phyloP scores from a whole-genome alignment of 2,888 invertebrate species.

The Andrena hattorfiana region DNA sequence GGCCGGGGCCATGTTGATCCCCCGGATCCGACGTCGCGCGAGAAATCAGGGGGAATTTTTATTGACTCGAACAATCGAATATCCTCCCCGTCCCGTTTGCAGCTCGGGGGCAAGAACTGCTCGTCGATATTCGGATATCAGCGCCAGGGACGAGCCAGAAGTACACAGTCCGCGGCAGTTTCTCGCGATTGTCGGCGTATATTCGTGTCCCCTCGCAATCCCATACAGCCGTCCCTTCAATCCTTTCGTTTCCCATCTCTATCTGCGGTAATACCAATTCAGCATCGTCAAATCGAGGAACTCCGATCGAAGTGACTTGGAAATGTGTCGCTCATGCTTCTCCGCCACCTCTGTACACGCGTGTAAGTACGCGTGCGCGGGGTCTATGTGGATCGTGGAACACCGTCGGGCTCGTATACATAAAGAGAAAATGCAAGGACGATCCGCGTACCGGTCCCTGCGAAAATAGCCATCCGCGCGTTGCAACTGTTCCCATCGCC shows the following conservation, averaged over 20 bases:
- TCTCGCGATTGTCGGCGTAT: constrained; percentile 57
- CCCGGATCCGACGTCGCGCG: constrained; percentile 24
- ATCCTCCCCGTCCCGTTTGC: neutral
- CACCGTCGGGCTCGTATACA: constrained; percentile 21
- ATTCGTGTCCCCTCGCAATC: constrained; percentile 49
- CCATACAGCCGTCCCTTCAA: constrained; percentile 52
- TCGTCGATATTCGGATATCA: constrained; percentile 66
- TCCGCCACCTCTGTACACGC: neutral
- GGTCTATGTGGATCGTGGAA: too few relatives aligned
- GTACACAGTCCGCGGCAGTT: constrained; percentile 56
- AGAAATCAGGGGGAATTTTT: constrained; percentile 58
- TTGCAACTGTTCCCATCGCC: constrained; percentile 10
- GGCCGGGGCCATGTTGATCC: constrained; percentile 25
- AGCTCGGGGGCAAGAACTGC: neutral
- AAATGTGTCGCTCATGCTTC: constrained; percentile 49
- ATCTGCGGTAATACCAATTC: constrained; percentile 65
- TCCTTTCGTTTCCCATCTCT: constrained; percentile 51
- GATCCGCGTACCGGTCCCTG: constrained; percentile 16
- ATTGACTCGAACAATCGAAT: constrained; percentile 56
- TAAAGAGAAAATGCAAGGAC: constrained; percentile 40
- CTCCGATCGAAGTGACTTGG: constrained; percentile 55
- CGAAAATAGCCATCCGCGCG: constrained; percentile 47
- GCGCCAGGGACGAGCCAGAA: constrained; percentile 23
- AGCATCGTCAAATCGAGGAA: constrained; percentile 60
- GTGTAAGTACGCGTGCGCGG: neutral